Percentiles rank a stretch among this genome's conserved stretches.
phyloP scores from a whole-genome alignment of 2,797 vertebrate species.

The Bothrops alternatus region DNA sequence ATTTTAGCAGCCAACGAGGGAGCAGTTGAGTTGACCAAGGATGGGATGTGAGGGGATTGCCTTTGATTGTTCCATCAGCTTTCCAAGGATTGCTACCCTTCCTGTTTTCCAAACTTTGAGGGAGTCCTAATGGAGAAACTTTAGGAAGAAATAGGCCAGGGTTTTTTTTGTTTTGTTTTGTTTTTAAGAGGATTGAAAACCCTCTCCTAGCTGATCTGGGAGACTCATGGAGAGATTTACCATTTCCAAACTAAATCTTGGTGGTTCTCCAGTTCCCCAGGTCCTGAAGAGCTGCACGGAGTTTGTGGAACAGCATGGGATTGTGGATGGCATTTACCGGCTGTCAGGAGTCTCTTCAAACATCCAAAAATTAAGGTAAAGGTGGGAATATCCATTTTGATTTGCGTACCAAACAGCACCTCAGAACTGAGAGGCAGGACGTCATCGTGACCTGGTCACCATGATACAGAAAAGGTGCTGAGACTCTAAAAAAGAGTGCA shows the following conservation, averaged over 20 bases:
- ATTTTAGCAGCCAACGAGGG: background rate
- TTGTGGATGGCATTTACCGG: slow-evolving; percentile 93
- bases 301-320: slow-evolving; percentile 87
- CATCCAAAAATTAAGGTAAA: slow-evolving; percentile 87
- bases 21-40: background rate
- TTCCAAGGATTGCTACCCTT: background rate
- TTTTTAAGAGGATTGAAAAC: background rate
- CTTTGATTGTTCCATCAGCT: background rate
- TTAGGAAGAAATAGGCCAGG: background rate
- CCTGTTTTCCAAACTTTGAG: background rate
- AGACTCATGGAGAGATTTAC: too few species aligned
- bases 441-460: background rate
- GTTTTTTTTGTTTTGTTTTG: background rate
- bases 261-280: slow-evolving; percentile 79
- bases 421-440: background rate
- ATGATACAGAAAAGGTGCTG: background rate
- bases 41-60: background rate
- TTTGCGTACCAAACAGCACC: background rate
- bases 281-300: slow-evolving; percentile 86
- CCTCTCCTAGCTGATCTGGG: too few species aligned
- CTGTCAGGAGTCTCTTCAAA: slow-evolving; percentile 93
- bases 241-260: background rate
- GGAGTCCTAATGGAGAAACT: background rate
- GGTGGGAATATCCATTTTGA: background rate
- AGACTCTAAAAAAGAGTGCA: background rate